A percentile compares a stretch with the other conserved stretches of the same genome.
phyloP scores from a whole-genome alignment of 92 coral and sea anemone species.

The Zoanthus solanderi region DNA sequence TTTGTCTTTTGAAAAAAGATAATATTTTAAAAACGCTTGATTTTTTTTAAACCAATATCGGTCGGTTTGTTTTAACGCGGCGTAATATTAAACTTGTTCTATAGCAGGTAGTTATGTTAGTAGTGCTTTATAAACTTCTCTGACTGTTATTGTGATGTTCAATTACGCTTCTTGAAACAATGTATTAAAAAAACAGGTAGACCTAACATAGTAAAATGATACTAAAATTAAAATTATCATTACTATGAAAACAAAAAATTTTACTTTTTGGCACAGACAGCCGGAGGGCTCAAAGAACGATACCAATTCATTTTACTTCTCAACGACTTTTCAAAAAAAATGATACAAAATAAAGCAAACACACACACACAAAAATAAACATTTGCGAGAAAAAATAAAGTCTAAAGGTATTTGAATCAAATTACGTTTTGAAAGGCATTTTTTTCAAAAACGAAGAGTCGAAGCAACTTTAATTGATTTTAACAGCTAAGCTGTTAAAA shows the following conservation, averaged over 20 bases:
- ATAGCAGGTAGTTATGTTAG: background rate
- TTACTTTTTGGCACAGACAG: background rate
- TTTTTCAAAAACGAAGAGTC: background rate
- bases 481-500: constrained; percentile 29
- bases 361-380: background rate
- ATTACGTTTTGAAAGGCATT: background rate
- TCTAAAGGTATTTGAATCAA: constrained; percentile 23
- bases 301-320: background rate
- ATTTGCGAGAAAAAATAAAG: background rate
- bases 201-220: background rate
- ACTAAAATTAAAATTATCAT: constrained; percentile 3
- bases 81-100: background rate
- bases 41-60: background rate
- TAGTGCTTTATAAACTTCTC: background rate
- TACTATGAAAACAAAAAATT: background rate
- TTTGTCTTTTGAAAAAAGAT: background rate
- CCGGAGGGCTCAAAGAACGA: constrained; percentile 2
- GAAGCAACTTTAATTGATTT: constrained; percentile 30
- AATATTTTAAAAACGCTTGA: background rate
- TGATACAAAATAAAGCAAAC: background rate
- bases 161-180: background rate
- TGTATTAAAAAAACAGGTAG: background rate
- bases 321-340: background rate
- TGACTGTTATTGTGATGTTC: background rate
- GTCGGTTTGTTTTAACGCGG: background rate